Evolutionary conservation across 2,113 vertebrate genomes (phyloP).

Genomic region (Sylvicapra grimmia): DNA sequence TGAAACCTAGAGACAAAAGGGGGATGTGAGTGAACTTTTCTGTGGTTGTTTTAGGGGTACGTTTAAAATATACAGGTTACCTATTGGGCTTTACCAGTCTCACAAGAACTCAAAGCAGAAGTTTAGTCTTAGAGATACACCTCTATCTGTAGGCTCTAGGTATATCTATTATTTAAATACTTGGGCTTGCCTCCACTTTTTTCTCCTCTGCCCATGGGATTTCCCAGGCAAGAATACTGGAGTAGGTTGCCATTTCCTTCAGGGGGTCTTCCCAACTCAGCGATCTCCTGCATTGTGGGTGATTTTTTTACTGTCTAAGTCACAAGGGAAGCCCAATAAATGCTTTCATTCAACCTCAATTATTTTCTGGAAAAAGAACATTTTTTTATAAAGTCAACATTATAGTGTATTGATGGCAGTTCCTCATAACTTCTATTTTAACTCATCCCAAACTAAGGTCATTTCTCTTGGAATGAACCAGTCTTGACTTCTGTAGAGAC

Average conservation of each 20-base stretch:
- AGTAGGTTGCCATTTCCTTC: background rate
- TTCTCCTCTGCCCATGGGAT: background rate
- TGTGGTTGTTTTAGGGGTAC: background rate
- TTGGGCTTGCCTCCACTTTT: conserved; percentile 1
- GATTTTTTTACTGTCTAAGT: background rate
- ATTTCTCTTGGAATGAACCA: background rate
- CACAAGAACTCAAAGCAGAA: background rate
- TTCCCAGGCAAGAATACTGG: background rate
- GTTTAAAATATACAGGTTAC: background rate
- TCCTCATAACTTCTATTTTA: background rate
- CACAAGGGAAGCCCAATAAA: background rate
- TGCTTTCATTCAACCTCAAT: background rate
- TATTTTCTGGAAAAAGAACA: background rate
- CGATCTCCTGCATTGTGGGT: background rate
- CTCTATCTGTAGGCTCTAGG: background rate
- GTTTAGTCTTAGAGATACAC: background rate
- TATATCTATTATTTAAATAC: conserved; percentile 8
- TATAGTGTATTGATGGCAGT: background rate
- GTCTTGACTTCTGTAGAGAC: background rate
- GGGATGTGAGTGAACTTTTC: background rate
- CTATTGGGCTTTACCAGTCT: background rate
- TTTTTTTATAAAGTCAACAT: background rate
- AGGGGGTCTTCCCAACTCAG: background rate
- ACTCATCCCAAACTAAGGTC: conserved; percentile 23
- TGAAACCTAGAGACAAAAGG: background rate